Percentiles rank a stretch among this genome's conserved stretches.
phyloP scores from a whole-genome alignment of 2,888 invertebrate species.

The Chaitophorus viminalis region DNA sequence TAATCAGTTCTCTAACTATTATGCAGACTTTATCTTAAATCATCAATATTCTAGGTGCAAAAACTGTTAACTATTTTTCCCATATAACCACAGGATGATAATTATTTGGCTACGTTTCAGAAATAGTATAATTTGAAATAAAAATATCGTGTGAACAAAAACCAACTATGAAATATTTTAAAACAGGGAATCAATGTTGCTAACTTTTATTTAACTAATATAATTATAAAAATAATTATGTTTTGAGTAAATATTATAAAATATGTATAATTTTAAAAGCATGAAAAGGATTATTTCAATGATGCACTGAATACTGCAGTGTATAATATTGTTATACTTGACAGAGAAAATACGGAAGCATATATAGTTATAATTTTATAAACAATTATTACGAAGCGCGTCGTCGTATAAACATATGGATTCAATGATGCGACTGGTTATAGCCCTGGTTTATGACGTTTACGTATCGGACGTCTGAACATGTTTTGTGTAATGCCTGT shows the following conservation, averaged over 20 bases:
- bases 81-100: background rate
- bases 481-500: background rate
- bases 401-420: background rate
- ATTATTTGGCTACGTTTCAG: slow-evolving; percentile 33
- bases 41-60: slow-evolving; percentile 38
- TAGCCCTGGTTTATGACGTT: background rate
- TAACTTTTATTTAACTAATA: background rate
- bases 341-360: no score
- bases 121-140: background rate
- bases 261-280: no score
- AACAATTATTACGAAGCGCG: background rate
- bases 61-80: slow-evolving; percentile 30
- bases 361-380: no score
- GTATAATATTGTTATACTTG: no score
- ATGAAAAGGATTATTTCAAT: no score
- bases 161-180: no score
- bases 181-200: no score
- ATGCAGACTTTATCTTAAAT: background rate
- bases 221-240: background rate
- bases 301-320: no score
- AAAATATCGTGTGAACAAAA: slow-evolving; percentile 27
- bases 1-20: background rate
- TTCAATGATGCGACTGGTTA: background rate
- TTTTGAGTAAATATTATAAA: no score
- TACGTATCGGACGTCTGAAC: background rate